phyloP scores from a whole-genome alignment of 2,113 vertebrate species.

The Serinus canaria region DNA sequence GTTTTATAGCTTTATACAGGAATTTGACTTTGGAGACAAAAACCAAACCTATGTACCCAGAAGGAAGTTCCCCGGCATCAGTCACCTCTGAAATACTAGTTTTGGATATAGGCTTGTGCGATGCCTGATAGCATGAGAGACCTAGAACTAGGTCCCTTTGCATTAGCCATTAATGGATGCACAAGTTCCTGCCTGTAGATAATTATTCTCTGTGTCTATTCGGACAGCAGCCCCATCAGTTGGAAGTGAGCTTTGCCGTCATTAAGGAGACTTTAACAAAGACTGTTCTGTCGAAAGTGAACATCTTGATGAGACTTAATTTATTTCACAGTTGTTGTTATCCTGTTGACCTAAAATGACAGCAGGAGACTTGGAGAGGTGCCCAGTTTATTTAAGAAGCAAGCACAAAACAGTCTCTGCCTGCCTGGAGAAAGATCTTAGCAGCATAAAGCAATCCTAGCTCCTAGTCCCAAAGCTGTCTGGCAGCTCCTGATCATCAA shows the following conservation, averaged over 20 bases:
- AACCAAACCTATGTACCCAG: accelerated
- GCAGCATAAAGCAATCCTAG: not conserved
- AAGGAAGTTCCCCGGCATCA: not conserved
- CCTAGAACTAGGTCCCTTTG: not conserved
- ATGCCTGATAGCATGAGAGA: not conserved
- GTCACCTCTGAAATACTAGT: not conserved
- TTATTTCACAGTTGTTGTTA: conserved; percentile 60
- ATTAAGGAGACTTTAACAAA: conserved; percentile 36
- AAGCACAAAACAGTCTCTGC: not conserved
- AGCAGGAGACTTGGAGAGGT: conserved; percentile 23
- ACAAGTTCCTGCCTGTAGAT: not conserved
- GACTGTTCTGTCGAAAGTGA: not conserved
- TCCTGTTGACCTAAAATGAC: conserved; percentile 52
- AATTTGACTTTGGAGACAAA: not conserved
- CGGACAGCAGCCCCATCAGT: not conserved
- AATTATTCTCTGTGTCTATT: not conserved
- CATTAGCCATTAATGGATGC: not conserved
- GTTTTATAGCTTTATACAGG: not conserved
- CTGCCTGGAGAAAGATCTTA: not conserved
- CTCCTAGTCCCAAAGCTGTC: not conserved
- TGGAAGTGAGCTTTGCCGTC: not conserved
- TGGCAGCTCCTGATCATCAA: not conserved
- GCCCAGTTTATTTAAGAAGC: conserved; percentile 36
- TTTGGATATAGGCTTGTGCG: not conserved
- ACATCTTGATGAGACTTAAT: conserved; percentile 43